Conservation (phyloP, 2,113 vertebrate species). For the Oceanodroma tethys region DNA sequence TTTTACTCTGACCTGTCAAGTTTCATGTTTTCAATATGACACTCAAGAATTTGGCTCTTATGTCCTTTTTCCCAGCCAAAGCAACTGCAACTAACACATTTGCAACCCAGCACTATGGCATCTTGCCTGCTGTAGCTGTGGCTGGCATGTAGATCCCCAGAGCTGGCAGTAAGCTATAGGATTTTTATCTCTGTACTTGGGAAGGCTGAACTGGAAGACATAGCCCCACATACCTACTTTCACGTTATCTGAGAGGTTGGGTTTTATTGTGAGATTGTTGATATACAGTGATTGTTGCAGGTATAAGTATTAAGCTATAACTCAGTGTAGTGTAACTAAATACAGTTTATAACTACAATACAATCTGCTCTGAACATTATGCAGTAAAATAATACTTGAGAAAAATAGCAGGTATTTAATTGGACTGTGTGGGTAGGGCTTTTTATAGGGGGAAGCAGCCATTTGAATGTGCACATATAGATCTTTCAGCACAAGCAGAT, state of each 20-base stretch:
- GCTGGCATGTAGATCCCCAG: not conserved
- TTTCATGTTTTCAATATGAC: not conserved
- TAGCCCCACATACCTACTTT: not conserved
- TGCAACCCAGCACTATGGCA: not conserved
- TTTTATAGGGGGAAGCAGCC: not conserved
- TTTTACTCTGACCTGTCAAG: not conserved
- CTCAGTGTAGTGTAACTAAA: not conserved
- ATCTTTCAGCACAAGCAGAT: not conserved
- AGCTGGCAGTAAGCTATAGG: not conserved
- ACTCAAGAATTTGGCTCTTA: not conserved
- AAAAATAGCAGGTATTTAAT: not conserved
- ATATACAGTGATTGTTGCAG: not conserved
- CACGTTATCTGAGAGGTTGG: not conserved
- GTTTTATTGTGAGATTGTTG: not conserved
- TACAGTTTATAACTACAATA: not conserved
- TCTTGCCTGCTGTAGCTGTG: not conserved
- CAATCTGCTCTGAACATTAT: not conserved
- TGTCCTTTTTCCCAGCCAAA: not conserved
- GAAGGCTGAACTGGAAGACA: not conserved
- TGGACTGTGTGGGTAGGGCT: not conserved
- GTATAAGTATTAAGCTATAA: not conserved
- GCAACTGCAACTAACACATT: not conserved
- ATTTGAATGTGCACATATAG: not conserved
- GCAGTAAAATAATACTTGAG: not conserved
- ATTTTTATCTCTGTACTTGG: not conserved